phyloP scores from a whole-genome alignment of 2,113 vertebrate species.

The Phasianus colchicus region DNA sequence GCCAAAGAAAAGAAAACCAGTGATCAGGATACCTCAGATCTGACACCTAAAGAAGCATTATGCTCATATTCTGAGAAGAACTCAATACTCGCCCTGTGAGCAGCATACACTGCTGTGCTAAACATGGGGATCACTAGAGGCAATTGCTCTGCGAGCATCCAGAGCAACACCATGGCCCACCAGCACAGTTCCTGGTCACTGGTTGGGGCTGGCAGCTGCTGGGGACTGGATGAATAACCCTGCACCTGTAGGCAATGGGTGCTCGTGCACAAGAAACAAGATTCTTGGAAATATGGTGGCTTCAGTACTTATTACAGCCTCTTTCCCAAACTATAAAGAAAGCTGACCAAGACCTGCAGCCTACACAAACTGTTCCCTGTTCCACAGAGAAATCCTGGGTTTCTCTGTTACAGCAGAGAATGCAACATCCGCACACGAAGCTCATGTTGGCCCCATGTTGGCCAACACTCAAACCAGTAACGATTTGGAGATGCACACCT shows the following conservation, averaged over 20 bases:
- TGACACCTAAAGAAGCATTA: not conserved
- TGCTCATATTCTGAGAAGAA: not conserved
- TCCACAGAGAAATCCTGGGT: not conserved
- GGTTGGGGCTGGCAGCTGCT: fast-evolving
- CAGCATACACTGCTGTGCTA: fast-evolving
- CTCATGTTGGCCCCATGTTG: not conserved
- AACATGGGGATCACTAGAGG: not conserved
- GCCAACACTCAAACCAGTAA: not conserved
- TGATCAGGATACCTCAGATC: fast-evolving
- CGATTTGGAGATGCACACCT: not conserved
- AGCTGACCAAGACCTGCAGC: not conserved
- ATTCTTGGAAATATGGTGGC: not conserved
- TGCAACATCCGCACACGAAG: not conserved
- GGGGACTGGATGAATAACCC: not conserved
- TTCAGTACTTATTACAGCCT: not conserved
- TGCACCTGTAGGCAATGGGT: not conserved
- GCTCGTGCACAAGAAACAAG: fast-evolving
- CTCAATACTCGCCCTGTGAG: not conserved
- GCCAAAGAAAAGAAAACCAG: not conserved
- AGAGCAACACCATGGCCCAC: not conserved
- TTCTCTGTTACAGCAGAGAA: not conserved
- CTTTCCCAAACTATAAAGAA: not conserved
- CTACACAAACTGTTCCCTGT: not conserved
- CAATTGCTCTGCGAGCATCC: not conserved
- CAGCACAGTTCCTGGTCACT: not conserved